A percentile compares a stretch with the other conserved stretches of the same genome.
Conservation (phyloP, 2,797 vertebrate genomes). For the Siniperca scherzeri region DNA sequence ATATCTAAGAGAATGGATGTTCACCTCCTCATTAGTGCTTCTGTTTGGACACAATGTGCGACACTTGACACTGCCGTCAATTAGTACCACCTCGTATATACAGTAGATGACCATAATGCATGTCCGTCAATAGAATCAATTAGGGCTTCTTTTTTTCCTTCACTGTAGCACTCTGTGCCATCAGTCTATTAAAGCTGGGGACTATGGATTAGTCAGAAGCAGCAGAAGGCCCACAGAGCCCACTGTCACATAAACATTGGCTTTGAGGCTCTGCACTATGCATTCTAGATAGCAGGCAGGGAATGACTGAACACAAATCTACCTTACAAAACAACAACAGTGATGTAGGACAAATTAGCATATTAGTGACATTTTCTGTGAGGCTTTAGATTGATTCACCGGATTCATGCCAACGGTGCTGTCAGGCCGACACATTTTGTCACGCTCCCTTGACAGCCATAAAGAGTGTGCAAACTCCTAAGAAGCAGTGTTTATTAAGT, state of each 20-base stretch:
- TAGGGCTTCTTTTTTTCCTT: constrained; percentile 47
- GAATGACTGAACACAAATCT: constrained; percentile 36
- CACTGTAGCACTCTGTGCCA: constrained; percentile 46
- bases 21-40: constrained; percentile 49
- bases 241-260: constrained; percentile 54
- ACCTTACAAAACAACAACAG: constrained; percentile 29
- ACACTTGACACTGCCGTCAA: constrained; percentile 50
- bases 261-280: constrained; percentile 41
- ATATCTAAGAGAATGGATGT: background rate
- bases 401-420: constrained; percentile 44
- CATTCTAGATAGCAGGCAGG: constrained; percentile 45
- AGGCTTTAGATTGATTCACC: constrained; percentile 57
- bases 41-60: constrained; percentile 39
- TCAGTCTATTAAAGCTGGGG: constrained; percentile 71
- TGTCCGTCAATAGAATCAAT: constrained; percentile 72
- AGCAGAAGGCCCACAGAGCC: constrained; percentile 42
- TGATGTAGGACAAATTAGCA: constrained; percentile 45
- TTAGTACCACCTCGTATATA: constrained; percentile 45
- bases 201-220: constrained; percentile 73
- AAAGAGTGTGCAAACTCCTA: constrained; percentile 43
- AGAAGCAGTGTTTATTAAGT: constrained; percentile 21
- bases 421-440: constrained; percentile 55
- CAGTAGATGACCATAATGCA: constrained; percentile 60
- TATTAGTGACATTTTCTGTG: constrained; percentile 40
- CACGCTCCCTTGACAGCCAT: constrained; percentile 45